A percentile compares a stretch with the other conserved stretches of the same genome.
phyloP scores from a whole-genome alignment of 1,140 invertebrate species.

The Mercenaria mercenaria region DNA sequence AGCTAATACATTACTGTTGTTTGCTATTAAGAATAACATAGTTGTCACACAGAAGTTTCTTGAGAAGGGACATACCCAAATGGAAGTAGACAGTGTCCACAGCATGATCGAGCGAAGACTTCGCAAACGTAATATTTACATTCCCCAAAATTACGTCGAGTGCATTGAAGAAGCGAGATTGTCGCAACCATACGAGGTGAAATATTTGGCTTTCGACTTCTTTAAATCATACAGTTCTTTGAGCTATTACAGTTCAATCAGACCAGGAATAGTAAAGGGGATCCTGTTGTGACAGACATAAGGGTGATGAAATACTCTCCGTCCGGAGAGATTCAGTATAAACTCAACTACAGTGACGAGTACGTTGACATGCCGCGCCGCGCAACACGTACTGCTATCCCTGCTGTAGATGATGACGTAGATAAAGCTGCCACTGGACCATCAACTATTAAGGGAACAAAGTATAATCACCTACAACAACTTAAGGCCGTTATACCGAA shows the following conservation, averaged over 20 bases:
- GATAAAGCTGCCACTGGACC: background rate
- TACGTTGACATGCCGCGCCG: background rate
- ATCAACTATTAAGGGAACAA: background rate
- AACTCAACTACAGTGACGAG: background rate
- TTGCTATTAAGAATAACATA: constrained; percentile 74
- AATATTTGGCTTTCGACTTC: constrained; percentile 42
- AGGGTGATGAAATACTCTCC: background rate
- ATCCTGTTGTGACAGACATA: constrained; percentile 42
- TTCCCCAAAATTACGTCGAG: constrained; percentile 49
- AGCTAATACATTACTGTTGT: constrained; percentile 80
- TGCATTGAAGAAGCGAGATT: constrained; percentile 26
- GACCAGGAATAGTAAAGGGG: constrained; percentile 25
- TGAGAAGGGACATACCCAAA: constrained; percentile 85
- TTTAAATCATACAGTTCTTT: constrained; percentile 26
- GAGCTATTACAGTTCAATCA: constrained; percentile 49
- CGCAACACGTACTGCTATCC: background rate
- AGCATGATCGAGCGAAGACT: constrained; percentile 50
- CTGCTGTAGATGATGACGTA: background rate
- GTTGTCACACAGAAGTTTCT: constrained; percentile 85
- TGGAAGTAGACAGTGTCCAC: constrained; percentile 85
- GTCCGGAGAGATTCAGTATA: background rate
- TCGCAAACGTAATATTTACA: constrained; percentile 33
- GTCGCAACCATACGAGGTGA: background rate
- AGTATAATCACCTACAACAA: constrained; percentile 36
- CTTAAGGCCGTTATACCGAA: constrained; percentile 24